Conservation (phyloP, 2,113 vertebrate genomes). For the Crocuta crocuta region DNA sequence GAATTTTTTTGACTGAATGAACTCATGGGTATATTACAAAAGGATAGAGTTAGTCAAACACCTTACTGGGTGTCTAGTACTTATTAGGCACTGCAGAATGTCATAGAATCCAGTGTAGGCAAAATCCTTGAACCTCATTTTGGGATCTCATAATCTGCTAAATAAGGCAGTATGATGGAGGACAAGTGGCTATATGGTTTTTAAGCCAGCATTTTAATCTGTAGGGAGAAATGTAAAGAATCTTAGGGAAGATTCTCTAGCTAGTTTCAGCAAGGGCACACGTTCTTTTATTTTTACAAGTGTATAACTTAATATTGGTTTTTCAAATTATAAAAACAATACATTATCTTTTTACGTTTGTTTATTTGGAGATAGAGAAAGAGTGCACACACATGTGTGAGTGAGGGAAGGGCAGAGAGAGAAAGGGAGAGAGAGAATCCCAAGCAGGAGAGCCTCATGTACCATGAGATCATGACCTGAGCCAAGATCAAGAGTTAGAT, state of each 20-base stretch:
- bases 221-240: not conserved
- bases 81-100: not conserved
- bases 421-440: no score
- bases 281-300: not conserved
- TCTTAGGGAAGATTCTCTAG: not conserved
- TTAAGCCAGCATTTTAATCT: not conserved
- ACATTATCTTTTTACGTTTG: not conserved
- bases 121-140: not conserved
- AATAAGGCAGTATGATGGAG: not conserved
- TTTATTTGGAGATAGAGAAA: no score
- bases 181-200: not conserved
- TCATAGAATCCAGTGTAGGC: not conserved
- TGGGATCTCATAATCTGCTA: not conserved
- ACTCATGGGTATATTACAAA: not conserved
- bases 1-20: not conserved
- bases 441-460: no score
- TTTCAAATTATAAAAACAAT: not conserved
- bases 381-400: rapidly evolving
- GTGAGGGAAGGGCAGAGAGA: no score
- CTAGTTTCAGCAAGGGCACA: not conserved
- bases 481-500: no score
- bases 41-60: not conserved
- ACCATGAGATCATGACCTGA: no score
- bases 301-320: not conserved
- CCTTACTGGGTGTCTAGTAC: not conserved